Evolutionary conservation across 2,797 vertebrate species (phyloP), one percentile per base, ranked within the genome.

Genomic region (Parauchenoglanis ngamensis): DNA sequence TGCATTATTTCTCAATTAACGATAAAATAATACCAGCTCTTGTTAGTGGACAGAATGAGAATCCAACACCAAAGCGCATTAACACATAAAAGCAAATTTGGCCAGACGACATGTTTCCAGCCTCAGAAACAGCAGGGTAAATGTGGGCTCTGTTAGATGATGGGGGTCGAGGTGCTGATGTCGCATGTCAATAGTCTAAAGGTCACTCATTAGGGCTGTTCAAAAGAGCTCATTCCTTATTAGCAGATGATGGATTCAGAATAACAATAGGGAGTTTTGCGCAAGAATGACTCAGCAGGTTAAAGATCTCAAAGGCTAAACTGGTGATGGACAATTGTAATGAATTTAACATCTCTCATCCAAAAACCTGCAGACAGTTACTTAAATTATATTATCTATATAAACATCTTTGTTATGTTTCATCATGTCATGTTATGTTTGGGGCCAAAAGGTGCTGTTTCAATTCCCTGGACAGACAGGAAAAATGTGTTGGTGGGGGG

Each of bases 151-250:
- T 13, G 56, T 49, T 15, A 61, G 40, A 86, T 89, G 90, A 84
- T 77, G 92, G 92, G 90, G 86, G 91, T 86, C 89, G 84, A 81
- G 90, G 90, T 92, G 88, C 67, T 75, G 57, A 76, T 75, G 85
- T 73, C 57, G 83, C 59, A 83, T 75, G 86, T 88, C 89, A 49
- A 92, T 93, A 92, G 91, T 79, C 86, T 87, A 93, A 94, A 94
- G 91, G 91, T 89, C 91, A 89, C 85, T 90, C 92, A 93, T 94
- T 94, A 92, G 90, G 57, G 85, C 85, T 19, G 89, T 82, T 91
- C 85, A 85, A 83, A 78, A 52, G 89, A 89, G 90, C 88, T 92
- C 91, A 90, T 89, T 89, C 59, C 56, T 86, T 90, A 90, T 92
- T 90, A 91, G 88, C 85, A 85, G 86, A 88, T 89, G 25, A 89